Conservation (phyloP, 92 coral and sea anemone species). For the Blastomussa wellsi region DNA sequence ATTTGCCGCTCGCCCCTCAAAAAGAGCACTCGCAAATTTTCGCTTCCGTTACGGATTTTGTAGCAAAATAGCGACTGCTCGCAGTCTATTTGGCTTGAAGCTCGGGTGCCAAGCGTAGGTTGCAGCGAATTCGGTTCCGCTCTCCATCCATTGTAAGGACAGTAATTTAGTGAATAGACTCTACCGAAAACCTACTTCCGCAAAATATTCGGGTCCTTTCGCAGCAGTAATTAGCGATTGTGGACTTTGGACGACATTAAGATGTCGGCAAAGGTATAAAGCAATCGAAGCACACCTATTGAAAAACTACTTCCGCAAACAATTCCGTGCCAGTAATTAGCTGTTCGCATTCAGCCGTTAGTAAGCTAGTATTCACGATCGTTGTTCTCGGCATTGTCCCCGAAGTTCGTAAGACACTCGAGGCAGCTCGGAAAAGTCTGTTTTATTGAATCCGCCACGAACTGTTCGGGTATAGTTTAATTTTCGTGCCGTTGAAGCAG, state of each 20-base stretch:
- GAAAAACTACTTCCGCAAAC: constrained; percentile 9
- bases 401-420: background rate
- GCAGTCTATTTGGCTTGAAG: too few species aligned
- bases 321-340: background rate
- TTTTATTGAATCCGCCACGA: background rate
- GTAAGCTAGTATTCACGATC: background rate
- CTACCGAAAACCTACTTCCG: background rate
- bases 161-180: background rate
- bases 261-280: constrained; percentile 3
- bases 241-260: background rate
- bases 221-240: background rate
- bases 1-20: too few species aligned
- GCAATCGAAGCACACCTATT: background rate
- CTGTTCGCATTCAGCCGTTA: background rate
- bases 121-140: background rate
- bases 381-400: background rate
- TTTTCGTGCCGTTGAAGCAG: background rate
- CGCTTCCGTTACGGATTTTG: too few species aligned
- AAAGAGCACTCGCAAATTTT: too few species aligned
- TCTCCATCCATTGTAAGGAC: background rate
- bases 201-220: background rate
- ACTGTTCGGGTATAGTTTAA: background rate
- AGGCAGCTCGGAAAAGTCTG: background rate
- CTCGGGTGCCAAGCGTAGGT: background rate
- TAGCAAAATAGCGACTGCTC: background rate